A percentile compares a stretch with the other conserved stretches of the same genome.
These are phyloP conservation scores for Chrysogorgia sp. DNA, from an alignment of 92 coral and sea anemone species.

Conservation along the genomic window DNA sequence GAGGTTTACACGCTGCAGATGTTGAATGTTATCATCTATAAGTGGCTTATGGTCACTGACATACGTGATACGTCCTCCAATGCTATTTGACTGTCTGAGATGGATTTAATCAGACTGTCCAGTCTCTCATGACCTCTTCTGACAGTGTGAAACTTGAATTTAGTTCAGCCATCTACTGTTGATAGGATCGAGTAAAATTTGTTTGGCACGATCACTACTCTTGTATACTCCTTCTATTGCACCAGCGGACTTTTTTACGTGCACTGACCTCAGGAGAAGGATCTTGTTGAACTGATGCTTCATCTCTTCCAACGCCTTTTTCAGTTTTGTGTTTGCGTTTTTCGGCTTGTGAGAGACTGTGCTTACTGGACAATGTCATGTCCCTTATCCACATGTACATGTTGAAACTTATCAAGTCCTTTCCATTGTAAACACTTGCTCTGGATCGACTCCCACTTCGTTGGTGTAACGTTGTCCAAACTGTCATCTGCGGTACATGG, in stretches of 20 bases:
- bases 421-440: background rate
- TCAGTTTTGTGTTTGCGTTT: background rate
- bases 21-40: too few species aligned
- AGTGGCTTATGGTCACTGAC: too few species aligned
- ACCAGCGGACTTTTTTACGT: background rate
- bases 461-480: conserved; percentile 4
- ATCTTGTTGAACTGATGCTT: too few species aligned
- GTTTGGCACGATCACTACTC: conserved; percentile 8
- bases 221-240: background rate
- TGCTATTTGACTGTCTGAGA: too few species aligned
- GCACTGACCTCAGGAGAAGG: background rate
- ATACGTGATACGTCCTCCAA: too few species aligned
- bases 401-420: conserved; percentile 11
- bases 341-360: conserved; percentile 7
- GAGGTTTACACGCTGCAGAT: too few species aligned
- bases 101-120: background rate
- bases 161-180: conserved; percentile 3
- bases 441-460: conserved; percentile 18
- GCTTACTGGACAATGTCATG: conserved; percentile 2
- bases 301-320: background rate
- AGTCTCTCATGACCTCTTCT: conserved; percentile 3
- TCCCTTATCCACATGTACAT: background rate
- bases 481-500: conserved; percentile 11
- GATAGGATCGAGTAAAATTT: conserved; percentile 17
- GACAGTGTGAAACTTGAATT: conserved; percentile 10